Evolutionary conservation across 2,888 invertebrate genomes (phyloP).

Genomic region (Xestoiulus laeticollis): DNA sequence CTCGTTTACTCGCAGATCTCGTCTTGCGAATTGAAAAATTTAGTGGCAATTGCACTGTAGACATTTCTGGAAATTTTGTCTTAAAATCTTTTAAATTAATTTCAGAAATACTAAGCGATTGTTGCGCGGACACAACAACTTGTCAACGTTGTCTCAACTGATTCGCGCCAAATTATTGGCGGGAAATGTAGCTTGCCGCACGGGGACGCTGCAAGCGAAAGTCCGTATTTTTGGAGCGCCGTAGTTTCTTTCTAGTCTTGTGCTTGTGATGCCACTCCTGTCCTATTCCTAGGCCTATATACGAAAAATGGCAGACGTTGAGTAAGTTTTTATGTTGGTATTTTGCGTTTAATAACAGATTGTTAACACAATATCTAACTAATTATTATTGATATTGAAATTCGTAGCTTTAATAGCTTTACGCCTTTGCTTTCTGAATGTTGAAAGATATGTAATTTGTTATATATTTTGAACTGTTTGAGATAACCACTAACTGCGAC

Average conservation of each 20-base stretch:
- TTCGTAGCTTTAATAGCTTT: too few species aligned
- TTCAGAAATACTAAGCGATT: background rate
- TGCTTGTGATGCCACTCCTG: too few species aligned
- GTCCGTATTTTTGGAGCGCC: background rate
- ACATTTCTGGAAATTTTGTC: background rate
- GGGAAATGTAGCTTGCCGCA: background rate
- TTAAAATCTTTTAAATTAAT: background rate
- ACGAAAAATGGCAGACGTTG: background rate
- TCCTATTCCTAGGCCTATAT: background rate
- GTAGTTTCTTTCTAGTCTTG: too few species aligned
- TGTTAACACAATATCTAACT: too few species aligned
- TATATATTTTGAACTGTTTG: too few species aligned
- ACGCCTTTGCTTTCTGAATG: too few species aligned
- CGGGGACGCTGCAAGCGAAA: background rate
- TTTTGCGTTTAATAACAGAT: too few species aligned
- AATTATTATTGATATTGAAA: too few species aligned
- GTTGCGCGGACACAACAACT: background rate
- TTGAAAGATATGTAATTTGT: too few species aligned
- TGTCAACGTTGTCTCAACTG: background rate
- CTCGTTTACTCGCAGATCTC: background rate
- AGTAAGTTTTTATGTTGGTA: background rate
- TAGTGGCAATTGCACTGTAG: background rate
- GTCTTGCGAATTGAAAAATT: constrained; percentile 44
- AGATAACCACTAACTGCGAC: too few species aligned
- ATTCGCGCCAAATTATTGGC: constrained; percentile 10